Conservation (phyloP, 1,140 invertebrate species). For the Drosophila pallidifrons region DNA sequence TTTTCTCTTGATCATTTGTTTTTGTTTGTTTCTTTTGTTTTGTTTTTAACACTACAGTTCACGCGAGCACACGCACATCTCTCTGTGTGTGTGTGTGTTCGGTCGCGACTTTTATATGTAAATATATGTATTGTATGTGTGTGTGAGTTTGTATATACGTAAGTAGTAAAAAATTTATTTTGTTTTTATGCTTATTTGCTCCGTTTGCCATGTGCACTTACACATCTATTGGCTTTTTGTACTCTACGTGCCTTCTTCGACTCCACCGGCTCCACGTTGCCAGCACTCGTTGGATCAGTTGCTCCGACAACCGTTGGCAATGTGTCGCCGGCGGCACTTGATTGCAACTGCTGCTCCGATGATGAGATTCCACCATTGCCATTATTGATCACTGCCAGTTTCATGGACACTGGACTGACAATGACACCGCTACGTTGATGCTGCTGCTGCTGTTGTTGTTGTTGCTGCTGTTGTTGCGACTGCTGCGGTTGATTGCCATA, state of each 20-base stretch:
- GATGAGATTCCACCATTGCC: background rate
- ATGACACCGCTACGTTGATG: conserved; percentile 67
- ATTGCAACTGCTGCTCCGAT: conserved; percentile 12
- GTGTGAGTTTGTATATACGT: conserved; percentile 61
- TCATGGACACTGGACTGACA: conserved; percentile 77
- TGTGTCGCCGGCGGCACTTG: conserved; percentile 1
- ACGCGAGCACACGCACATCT: conserved; percentile 14
- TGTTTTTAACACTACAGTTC: conserved; percentile 61
- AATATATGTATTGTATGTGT: conserved; percentile 52
- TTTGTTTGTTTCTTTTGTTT: conserved; percentile 13
- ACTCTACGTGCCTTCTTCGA: conserved; percentile 85
- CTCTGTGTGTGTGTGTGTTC: conserved; percentile 13
- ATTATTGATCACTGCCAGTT: conserved; percentile 22
- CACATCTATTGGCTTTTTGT: conserved; percentile 84
- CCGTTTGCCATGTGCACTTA: conserved; percentile 83
- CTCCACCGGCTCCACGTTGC: conserved; percentile 58
- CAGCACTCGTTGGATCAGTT: conserved; percentile 13
- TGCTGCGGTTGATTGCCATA: conserved; percentile 71
- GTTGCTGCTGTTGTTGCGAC: conserved; percentile 32
- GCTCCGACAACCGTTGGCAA: background rate
- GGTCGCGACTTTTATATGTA: conserved; percentile 57
- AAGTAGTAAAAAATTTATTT: conserved; percentile 63
- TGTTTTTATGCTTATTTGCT: conserved; percentile 76
- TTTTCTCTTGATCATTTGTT: conserved; percentile 16
- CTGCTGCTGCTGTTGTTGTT: conserved; percentile 52